Conservation (phyloP, 2,888 invertebrate genomes). For the Leptopilina drosophilae region DNA sequence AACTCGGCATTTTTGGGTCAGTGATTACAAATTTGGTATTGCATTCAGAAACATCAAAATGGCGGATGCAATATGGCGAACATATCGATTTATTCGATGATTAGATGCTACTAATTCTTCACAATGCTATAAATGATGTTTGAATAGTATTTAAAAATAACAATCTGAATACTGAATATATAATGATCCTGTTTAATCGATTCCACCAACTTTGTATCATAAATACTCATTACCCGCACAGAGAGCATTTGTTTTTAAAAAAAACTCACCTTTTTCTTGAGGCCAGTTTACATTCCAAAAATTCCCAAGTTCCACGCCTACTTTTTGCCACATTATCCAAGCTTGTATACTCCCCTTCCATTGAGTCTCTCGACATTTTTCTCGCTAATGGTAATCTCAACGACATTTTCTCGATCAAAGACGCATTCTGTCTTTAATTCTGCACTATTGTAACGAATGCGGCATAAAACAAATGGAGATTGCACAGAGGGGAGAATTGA, state of each 20-base stretch:
- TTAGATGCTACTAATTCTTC: no score
- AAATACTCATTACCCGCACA: slow-evolving; percentile 21
- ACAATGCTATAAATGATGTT: no score
- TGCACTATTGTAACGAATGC: slow-evolving; percentile 11
- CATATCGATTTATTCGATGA: no score
- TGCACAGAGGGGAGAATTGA: slow-evolving; percentile 7
- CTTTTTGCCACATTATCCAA: slow-evolving; percentile 21
- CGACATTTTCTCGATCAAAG: slow-evolving; percentile 30
- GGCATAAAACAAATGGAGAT: neutral
- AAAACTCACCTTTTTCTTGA: neutral
- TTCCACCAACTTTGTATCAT: neutral
- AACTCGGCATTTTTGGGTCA: no score
- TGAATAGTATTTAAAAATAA: neutral
- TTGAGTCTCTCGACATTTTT: slow-evolving; percentile 7
- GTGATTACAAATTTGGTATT: no score
- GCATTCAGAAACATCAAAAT: no score
- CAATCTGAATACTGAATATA: no score
- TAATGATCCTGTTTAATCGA: no score
- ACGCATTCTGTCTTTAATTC: slow-evolving; percentile 18
- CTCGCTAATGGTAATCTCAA: slow-evolving; percentile 10
- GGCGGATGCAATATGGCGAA: no score
- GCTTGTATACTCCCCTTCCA: slow-evolving; percentile 13
- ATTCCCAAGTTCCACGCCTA: slow-evolving; percentile 28
- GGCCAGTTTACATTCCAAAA: slow-evolving; percentile 19
- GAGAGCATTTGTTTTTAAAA: neutral